These are phyloP conservation scores for Ophion costatus DNA, from an alignment of 2,888 invertebrate genomes.

Conservation along the genomic window DNA sequence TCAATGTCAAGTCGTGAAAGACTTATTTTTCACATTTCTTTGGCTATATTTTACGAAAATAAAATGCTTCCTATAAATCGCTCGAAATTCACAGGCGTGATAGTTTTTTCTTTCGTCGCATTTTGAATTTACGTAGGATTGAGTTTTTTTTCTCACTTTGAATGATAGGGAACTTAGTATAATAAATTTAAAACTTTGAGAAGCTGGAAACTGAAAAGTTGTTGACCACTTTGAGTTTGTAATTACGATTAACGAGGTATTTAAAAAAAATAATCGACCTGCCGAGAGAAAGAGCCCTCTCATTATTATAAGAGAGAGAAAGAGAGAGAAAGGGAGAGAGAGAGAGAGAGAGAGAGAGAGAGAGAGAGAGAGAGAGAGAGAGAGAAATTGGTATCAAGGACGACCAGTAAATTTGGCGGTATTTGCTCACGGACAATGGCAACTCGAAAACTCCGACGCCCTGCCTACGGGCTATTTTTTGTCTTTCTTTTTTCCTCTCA, in stretches of 20 bases:
- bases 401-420: slow-evolving; percentile 66
- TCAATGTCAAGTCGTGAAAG: no score
- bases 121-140: no score
- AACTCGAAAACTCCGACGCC: slow-evolving; percentile 46
- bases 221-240: background rate
- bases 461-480: slow-evolving; percentile 48
- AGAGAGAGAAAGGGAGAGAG: no score
- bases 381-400: slow-evolving; percentile 68
- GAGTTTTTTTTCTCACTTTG: no score
- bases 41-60: no score
- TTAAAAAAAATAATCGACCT: background rate
- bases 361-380: background rate
- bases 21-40: no score
- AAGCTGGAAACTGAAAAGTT: background rate
- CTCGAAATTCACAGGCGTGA: no score
- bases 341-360: slow-evolving; percentile 16
- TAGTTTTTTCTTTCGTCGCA: no score
- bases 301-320: slow-evolving; percentile 17
- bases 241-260: slow-evolving; percentile 19
- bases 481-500: slow-evolving; percentile 26
- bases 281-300: slow-evolving; percentile 14
- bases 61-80: no score
- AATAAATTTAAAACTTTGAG: background rate
- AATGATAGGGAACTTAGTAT: no score
- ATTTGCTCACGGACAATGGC: slow-evolving; percentile 57